These are phyloP conservation scores for Drosophila tristis DNA, from an alignment of 1,140 invertebrate species.

Conservation along the genomic window DNA sequence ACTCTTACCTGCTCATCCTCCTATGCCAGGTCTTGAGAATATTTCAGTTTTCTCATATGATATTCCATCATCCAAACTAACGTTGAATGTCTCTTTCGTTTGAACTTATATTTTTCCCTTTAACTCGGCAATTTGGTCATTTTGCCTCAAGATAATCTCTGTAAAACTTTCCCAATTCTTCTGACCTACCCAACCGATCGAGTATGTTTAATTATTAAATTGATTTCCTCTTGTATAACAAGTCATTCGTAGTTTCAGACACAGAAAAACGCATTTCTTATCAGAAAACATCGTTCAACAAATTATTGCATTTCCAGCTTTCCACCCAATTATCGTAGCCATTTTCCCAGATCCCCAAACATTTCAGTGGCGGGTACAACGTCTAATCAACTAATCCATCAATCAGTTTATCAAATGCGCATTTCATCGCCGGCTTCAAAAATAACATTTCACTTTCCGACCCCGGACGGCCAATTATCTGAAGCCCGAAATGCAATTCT, in stretches of 20 bases:
- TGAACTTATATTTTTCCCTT: not conserved
- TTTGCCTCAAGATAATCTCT: no score
- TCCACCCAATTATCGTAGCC: constrained; percentile 65
- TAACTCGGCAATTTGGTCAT: not conserved
- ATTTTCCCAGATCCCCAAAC: constrained; percentile 33
- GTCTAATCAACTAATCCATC: constrained; percentile 59
- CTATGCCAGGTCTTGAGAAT: no score
- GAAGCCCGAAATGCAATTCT: constrained; percentile 55
- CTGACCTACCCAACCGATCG: not conserved
- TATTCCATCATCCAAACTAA: no score
- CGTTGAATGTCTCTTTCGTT: not conserved
- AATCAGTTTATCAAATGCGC: constrained; percentile 34
- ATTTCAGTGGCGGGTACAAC: constrained; percentile 24
- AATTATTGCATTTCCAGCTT: constrained; percentile 72
- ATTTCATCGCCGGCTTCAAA: constrained; percentile 63
- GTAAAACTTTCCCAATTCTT: constrained; percentile 5
- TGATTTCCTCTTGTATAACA: constrained; percentile 67
- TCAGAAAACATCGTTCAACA: constrained; percentile 54
- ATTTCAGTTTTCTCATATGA: no score
- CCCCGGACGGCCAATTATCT: constrained; percentile 49
- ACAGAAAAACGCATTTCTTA: constrained; percentile 27
- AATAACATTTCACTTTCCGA: constrained; percentile 70
- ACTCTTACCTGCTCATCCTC: no score
- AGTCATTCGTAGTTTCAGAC: not conserved
- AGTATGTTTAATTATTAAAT: constrained; percentile 40